Evolutionary conservation across 2,797 vertebrate species (phyloP), one percentile per base, ranked within the genome.

Genomic region (Pantherophis alleghaniensis): DNA sequence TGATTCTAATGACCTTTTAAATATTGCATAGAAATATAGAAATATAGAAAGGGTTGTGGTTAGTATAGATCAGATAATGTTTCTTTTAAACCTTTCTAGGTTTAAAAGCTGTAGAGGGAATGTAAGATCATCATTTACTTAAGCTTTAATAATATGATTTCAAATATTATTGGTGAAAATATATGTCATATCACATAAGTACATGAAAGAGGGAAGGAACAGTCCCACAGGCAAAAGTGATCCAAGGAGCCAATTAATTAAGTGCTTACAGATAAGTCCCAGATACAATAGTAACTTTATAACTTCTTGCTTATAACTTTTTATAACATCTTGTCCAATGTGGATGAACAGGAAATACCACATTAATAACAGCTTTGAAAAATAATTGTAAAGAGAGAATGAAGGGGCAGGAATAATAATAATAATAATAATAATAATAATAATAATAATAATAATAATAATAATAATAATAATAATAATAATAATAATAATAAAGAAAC

Each of bases 91-190:
- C 12, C 37, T 89, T 32, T 47, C 7, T 53, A 51, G 89, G 24
- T 60, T 11, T 90, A 93, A 32, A 91, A 90, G 93, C 79, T 94
- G 86, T 89, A 92, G 94, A 56, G 14, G 51, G 42, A 89, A 61
- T 22, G 20, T 22, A 83, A 83, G 56, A 26, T 69, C 32, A 92
- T 95, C 95, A 94, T 93, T 94, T 95, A 91, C 88, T 91, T 97
- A 94, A 94, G 96, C 93, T 95, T 96, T 97, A 97, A 96, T 93
- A 96, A 92, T 79, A 96, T 88, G 0, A 56, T 91, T 94, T 95
- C 53, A 94, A 95, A 95, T 60, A 96, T 24, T 51, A 55, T 59
- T 92, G 79, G 55, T 94, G 96, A 97, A 98, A 97, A 97, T 97
- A 95, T 96, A 92, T 97, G 96, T 95, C 94, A 90, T 96, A 96